These are phyloP conservation scores for Sycophila texana DNA, from an alignment of 2,888 invertebrate genomes.

Conservation along the genomic window DNA sequence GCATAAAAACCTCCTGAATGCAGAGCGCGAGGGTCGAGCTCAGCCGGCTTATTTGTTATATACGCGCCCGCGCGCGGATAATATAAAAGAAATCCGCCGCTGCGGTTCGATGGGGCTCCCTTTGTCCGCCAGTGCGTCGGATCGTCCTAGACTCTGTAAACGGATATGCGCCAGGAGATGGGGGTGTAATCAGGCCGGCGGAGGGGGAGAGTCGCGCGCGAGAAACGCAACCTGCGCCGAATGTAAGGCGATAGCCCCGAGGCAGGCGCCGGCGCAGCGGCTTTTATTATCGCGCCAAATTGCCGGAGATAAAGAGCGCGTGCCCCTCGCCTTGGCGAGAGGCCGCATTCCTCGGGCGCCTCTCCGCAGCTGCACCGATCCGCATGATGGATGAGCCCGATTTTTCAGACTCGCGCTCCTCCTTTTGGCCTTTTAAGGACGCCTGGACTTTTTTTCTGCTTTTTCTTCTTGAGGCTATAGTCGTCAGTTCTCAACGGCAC, in stretches of 20 bases:
- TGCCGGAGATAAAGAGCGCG: constrained; percentile 6
- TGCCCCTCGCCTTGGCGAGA: no score
- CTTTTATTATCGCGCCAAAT: constrained; percentile 15
- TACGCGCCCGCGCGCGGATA: neutral
- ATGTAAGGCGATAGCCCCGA: constrained; percentile 62
- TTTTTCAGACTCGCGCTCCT: no score
- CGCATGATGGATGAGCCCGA: no score
- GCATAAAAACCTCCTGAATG: neutral
- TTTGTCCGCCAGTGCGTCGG: neutral
- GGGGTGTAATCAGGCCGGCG: constrained; percentile 9
- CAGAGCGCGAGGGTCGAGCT: constrained; percentile 6
- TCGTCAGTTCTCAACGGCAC: no score
- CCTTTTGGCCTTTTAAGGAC: no score
- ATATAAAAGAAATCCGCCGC: constrained; percentile 4
- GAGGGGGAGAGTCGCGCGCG: constrained; percentile 32
- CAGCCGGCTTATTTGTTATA: constrained; percentile 28
- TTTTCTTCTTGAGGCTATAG: no score
- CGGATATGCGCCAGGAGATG: neutral
- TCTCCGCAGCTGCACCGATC: no score
- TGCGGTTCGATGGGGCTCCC: neutral
- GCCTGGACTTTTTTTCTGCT: no score
- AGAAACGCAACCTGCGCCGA: neutral
- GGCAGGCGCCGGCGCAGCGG: constrained; percentile 29
- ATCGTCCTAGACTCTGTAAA: neutral
- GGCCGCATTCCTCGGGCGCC: no score